These are phyloP conservation scores for Fistularia commersonii DNA, from an alignment of 2,797 vertebrate species.

Conservation along the genomic window DNA sequence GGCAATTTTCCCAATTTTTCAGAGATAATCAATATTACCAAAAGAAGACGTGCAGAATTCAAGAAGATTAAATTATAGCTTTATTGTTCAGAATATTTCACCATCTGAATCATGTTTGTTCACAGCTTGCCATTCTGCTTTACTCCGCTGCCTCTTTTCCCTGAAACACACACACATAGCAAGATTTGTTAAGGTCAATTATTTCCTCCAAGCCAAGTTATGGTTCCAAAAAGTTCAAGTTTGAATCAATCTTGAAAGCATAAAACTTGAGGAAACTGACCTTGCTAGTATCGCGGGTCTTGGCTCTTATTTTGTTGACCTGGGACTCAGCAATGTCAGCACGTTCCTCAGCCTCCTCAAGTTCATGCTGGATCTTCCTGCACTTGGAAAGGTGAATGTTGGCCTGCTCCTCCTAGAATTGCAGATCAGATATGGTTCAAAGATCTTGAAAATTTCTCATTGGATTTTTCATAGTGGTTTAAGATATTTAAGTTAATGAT, in stretches of 20 bases:
- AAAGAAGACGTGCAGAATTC: constrained; percentile 1
- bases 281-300: constrained; percentile 49
- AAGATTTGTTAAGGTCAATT: background rate
- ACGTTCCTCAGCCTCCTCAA: constrained; percentile 47
- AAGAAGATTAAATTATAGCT: background rate
- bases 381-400: constrained; percentile 76
- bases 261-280: constrained; percentile 5
- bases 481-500: too few species aligned
- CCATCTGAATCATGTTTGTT: constrained; percentile 51
- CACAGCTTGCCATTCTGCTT: constrained; percentile 1
- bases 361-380: constrained; percentile 80
- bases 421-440: background rate
- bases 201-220: too few species aligned
- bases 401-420: constrained; percentile 54
- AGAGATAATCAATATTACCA: too few species aligned
- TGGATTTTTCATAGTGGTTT: background rate
- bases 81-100: constrained; percentile 27
- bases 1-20: too few species aligned
- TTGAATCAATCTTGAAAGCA: too few species aligned
- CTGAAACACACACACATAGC: constrained; percentile 12
- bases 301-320: constrained; percentile 45
- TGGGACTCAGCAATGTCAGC: constrained; percentile 36
- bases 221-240: too few species aligned
- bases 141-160: constrained; percentile 49
- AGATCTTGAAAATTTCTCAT: background rate